Evolutionary conservation across 2,113 vertebrate genomes (phyloP), one percentile per base, ranked within the genome.

Genomic region (Dromas ardeola): DNA sequence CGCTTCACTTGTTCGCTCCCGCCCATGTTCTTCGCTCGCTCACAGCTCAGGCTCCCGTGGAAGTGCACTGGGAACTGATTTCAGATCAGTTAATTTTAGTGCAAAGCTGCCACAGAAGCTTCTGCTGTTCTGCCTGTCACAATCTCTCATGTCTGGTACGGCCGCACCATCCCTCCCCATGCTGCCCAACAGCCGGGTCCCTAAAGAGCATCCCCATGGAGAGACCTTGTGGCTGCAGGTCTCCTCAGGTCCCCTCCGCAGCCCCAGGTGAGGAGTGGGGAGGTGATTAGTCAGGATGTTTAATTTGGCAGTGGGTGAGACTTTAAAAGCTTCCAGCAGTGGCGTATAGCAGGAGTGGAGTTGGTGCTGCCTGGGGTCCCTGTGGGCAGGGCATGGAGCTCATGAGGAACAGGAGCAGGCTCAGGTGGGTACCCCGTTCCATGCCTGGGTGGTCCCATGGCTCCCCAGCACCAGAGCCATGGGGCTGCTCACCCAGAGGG

Each of bases 21-120:
- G 14, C 71, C 71, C 9, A 3, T 19, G 84, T 17, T 53, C 87
- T 82, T 69, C 36, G 0, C 84, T 86, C 8, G 1, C 50, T 87
- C 66, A 6, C 91, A 78, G 82, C 78, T 81, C 15, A 1, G 25
- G n/a, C 47, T 67, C 76, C 63, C 2, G 4, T 78, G 86, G 78
- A 93, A 89, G 87, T 63, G 77, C 87, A 95, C 65, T 77, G 83
- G 84, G 56, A 86, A 55, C 70, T 81, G 69, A 63, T 93, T 65
- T 81, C 73, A 69, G 25, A 63, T 1, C 30, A 93, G 78, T 91
- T 93, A 89, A 92, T 96, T 89, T 90, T 93, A 93, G 81, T 85
- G 88, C 88, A 71, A 67, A 95, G 77, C 81, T 91, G 76, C 90
- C 73, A 59, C 52, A 49, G 27, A 65, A 93, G 72, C 66, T 76